A percentile compares a stretch with the other conserved stretches of the same genome.
Conservation (phyloP, 2,113 vertebrate species). For the Anhinga anhinga region DNA sequence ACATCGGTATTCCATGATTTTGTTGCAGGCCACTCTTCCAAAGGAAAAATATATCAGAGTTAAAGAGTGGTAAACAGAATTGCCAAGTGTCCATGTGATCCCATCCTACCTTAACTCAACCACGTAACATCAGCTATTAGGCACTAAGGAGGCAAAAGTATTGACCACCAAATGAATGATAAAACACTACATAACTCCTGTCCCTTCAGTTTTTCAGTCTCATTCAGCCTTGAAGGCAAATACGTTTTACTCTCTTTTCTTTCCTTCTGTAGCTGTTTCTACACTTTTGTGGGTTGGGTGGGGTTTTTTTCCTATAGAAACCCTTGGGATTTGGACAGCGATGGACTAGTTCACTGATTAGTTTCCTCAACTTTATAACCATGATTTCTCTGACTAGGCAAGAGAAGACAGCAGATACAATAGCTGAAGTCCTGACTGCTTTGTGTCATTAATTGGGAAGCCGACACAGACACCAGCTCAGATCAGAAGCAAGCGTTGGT, state of each 20-base stretch:
- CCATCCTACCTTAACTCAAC: not conserved
- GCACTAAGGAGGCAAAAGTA: not conserved
- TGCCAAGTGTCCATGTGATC: not conserved
- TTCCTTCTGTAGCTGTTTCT: not conserved
- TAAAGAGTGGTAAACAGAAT: not conserved
- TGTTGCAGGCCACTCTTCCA: not conserved
- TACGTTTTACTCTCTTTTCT: not conserved
- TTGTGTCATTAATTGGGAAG: not conserved
- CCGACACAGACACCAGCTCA: not conserved
- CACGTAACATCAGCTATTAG: not conserved
- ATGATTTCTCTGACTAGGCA: not conserved
- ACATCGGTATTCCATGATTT: not conserved
- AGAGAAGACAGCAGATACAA: not conserved
- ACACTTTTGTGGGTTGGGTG: not conserved
- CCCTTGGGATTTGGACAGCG: not conserved
- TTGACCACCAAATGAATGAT: not conserved
- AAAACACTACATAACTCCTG: not conserved
- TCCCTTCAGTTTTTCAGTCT: not conserved
- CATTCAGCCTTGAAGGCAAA: not conserved
- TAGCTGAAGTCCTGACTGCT: not conserved
- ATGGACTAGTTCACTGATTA: not conserved
- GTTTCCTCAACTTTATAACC: not conserved
- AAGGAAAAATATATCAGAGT: not conserved
- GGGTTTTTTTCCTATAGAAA: not conserved
- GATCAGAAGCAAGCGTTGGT: not conserved